These are phyloP conservation scores for Disparrhopalites patrizii DNA, from an alignment of 2,888 invertebrate genomes.

Conservation along the genomic window DNA sequence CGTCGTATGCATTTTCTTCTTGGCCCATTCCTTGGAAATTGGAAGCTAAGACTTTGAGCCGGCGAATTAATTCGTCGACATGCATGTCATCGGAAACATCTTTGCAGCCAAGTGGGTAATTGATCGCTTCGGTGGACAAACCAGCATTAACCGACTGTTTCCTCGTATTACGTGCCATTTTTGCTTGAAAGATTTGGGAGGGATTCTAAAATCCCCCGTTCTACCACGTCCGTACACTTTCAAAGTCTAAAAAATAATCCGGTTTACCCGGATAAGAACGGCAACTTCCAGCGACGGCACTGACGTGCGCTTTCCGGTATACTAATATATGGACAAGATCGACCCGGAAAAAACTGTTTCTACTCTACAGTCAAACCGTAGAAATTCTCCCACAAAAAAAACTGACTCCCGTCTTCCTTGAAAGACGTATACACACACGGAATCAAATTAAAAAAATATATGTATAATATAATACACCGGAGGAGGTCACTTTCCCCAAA, in stretches of 20 bases:
- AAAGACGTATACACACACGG: too few relatives aligned
- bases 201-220: neutral
- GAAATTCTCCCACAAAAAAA: too few relatives aligned
- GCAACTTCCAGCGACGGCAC: neutral
- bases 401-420: too few relatives aligned
- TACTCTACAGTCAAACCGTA: too few relatives aligned
- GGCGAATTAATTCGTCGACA: slow-evolving; percentile 89
- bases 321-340: neutral
- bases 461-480: too few relatives aligned
- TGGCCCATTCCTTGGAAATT: slow-evolving; percentile 95
- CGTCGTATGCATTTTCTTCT: slow-evolving; percentile 89
- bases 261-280: neutral
- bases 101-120: slow-evolving; percentile 92
- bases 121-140: slow-evolving; percentile 56
- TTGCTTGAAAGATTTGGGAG: neutral
- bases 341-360: neutral
- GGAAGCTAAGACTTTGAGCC: slow-evolving; percentile 90
- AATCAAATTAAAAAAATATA: too few relatives aligned
- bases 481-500: too few relatives aligned
- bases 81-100: slow-evolving; percentile 92
- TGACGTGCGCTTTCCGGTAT: neutral
- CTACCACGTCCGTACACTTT: neutral
- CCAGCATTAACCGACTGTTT: slow-evolving; percentile 13
- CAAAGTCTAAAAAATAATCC: neutral
- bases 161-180: slow-evolving; percentile 23